Evolutionary conservation across 2,888 invertebrate genomes (phyloP).

Genomic region (Drosophila leonis): DNA sequence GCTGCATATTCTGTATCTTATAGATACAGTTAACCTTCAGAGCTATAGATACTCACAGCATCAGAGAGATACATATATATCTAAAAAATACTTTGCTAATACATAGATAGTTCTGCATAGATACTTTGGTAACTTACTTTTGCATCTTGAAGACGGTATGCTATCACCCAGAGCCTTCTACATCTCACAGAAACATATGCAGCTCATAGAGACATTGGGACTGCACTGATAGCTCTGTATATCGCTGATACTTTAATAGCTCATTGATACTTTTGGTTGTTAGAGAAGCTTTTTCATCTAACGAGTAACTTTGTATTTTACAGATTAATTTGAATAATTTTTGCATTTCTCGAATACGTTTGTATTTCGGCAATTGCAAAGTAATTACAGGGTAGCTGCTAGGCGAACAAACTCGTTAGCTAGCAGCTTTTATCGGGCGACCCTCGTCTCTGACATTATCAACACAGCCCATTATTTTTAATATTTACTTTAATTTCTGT

Average conservation of each 20-base stretch:
- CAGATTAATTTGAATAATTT: neutral
- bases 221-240: no score
- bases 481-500: conserved; percentile 34
- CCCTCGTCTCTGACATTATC: conserved; percentile 36
- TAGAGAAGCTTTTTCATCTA: neutral
- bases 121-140: neutral
- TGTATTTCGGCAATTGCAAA: no score
- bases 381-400: neutral
- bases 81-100: neutral
- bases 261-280: no score
- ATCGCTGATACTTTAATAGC: no score
- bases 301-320: neutral
- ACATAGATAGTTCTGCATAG: neutral
- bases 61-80: neutral
- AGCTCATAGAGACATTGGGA: no score
- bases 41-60: neutral
- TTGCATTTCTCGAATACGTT: neutral
- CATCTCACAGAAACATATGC: no score
- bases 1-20: no score
- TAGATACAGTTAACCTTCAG: neutral
- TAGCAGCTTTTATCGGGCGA: conserved; percentile 32
- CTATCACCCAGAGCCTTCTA: no score
- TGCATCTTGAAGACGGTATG: no score
- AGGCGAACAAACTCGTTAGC: neutral
- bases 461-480: conserved; percentile 44